Conservation (phyloP, 2,888 invertebrate genomes). For the Shargacucullia verbasci region DNA sequence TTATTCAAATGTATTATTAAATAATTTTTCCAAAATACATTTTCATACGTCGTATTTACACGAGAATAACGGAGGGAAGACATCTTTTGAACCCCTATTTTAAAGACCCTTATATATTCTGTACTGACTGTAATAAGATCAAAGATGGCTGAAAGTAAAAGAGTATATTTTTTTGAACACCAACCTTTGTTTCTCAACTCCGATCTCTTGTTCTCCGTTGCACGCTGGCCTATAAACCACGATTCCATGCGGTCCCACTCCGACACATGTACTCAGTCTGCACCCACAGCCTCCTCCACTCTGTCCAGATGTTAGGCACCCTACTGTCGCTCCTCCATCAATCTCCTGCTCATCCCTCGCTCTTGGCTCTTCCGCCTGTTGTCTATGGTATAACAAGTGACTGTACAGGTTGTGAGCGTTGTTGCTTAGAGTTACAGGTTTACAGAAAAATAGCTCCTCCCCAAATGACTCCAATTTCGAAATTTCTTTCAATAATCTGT, state of each 20-base stretch:
- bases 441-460: conserved; percentile 94
- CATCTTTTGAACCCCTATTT: no score
- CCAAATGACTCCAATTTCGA: conserved; percentile 94
- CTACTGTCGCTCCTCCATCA: conserved; percentile 83
- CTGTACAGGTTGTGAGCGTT: conserved; percentile 94
- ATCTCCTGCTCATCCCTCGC: conserved; percentile 83
- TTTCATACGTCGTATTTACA: no score
- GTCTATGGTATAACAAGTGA: conserved; percentile 90
- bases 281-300: conserved; percentile 83
- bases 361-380: conserved; percentile 87
- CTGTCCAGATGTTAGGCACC: conserved; percentile 82
- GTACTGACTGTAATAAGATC: no score
- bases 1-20: no score
- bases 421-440: conserved; percentile 88
- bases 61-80: no score
- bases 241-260: conserved; percentile 95
- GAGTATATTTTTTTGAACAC: conserved; percentile 26
- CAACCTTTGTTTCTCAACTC: conserved; percentile 91
- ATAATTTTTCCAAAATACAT: no score
- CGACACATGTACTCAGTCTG: conserved; percentile 88
- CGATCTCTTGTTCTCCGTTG: conserved; percentile 88
- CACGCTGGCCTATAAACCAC: conserved; percentile 90
- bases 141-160: background rate
- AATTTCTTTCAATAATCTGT: conserved; percentile 94
- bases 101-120: no score